A percentile compares a stretch with the other conserved stretches of the same genome.
Conservation (phyloP, 2,888 invertebrate genomes). For the Phorcus lineatus region DNA sequence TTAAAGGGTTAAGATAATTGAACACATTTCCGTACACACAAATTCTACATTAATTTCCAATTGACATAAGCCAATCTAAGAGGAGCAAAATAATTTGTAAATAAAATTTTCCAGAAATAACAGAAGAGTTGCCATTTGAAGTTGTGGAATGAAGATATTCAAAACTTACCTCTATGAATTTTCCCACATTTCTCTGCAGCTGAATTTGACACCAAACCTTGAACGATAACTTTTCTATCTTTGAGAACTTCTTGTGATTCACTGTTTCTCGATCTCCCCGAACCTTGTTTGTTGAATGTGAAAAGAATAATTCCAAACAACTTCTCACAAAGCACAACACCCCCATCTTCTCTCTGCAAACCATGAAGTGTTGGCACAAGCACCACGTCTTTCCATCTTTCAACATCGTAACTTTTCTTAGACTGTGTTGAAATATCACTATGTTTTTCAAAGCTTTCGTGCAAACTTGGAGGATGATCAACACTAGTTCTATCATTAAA, state of each 20-base stretch:
- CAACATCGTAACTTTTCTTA: constrained; percentile 7
- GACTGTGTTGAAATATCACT: background rate
- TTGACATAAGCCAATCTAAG: too few species aligned
- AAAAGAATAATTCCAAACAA: constrained; percentile 64
- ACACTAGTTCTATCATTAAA: background rate
- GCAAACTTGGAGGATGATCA: background rate
- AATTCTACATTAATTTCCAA: too few species aligned
- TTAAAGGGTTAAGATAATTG: background rate
- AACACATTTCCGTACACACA: too few species aligned
- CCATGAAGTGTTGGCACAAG: constrained; percentile 42
- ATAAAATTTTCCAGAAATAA: background rate
- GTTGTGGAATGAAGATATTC: too few species aligned
- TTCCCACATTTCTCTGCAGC: constrained; percentile 55
- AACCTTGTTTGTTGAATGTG: constrained; percentile 52
- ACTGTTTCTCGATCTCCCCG: constrained; percentile 29
- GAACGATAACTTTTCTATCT: constrained; percentile 64
- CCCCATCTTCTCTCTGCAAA: constrained; percentile 45
- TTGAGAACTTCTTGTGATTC: constrained; percentile 34
- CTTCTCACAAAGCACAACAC: constrained; percentile 60
- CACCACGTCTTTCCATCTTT: constrained; percentile 46
- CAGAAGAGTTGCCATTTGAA: background rate
- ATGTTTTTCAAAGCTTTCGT: background rate
- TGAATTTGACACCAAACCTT: constrained; percentile 57
- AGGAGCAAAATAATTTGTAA: too few species aligned
- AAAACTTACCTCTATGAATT: constrained; percentile 60